Evolutionary conservation across 1,140 invertebrate genomes (phyloP).

Genomic region (Drosophila paulistorum): DNA sequence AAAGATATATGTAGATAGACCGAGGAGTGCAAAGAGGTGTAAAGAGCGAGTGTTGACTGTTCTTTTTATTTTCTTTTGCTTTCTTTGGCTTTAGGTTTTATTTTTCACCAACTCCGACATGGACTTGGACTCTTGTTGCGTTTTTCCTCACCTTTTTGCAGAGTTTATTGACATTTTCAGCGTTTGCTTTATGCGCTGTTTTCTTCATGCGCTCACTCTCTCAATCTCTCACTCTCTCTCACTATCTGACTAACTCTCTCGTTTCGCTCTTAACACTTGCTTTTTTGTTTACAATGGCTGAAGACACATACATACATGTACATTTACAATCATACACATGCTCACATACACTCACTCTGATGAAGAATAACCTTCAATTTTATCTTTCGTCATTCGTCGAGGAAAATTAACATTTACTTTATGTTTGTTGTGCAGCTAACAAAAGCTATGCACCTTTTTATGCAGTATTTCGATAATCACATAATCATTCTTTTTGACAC

Average conservation of each 20-base stretch:
- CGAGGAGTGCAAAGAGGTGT: not conserved
- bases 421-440: constrained; percentile 6
- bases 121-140: constrained; percentile 69
- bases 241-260: constrained; percentile 25
- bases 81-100: constrained; percentile 69
- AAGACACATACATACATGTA: constrained; percentile 5
- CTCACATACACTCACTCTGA: constrained; percentile 13
- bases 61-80: constrained; percentile 56
- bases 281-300: constrained; percentile 69
- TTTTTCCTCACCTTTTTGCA: constrained; percentile 79
- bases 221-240: constrained; percentile 44
- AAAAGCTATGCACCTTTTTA: constrained; percentile 25
- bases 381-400: constrained; percentile 59
- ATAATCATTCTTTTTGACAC: constrained; percentile 1
- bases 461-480: constrained; percentile 6
- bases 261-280: constrained; percentile 57
- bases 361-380: constrained; percentile 79
- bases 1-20: not conserved
- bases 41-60: constrained; percentile 28
- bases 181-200: constrained; percentile 76
- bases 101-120: constrained; percentile 57
- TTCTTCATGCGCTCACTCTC: constrained; percentile 64
- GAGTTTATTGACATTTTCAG: constrained; percentile 81
- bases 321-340: constrained; percentile 14
- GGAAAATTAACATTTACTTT: constrained; percentile 53